phyloP scores from a whole-genome alignment of 2,888 invertebrate species.

The Artemia sinica region DNA sequence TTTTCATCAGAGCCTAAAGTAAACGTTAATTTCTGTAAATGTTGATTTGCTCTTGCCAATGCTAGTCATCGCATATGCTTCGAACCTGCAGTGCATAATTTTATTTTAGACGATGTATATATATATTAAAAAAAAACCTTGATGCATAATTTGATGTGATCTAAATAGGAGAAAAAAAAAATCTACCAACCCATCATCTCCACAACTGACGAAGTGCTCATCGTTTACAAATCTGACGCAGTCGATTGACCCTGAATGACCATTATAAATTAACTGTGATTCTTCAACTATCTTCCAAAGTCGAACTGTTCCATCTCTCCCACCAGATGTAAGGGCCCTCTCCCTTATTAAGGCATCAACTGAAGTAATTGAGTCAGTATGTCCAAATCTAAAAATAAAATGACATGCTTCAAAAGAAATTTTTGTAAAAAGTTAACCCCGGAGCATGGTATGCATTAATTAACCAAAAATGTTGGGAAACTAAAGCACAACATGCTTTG shows the following conservation, averaged over 20 bases:
- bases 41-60: no score
- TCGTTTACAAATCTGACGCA: conserved; percentile 77
- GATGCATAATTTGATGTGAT: conserved; percentile 26
- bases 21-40: no score
- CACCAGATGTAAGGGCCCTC: conserved; percentile 71
- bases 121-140: conserved; percentile 20
- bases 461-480: no score
- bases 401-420: no score
- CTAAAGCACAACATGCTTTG: no score
- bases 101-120: background rate
- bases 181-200: conserved; percentile 59
- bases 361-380: conserved; percentile 64
- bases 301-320: conserved; percentile 63
- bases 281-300: conserved; percentile 96
- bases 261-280: conserved; percentile 84
- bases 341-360: conserved; percentile 75
- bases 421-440: no score
- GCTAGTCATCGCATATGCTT: conserved; percentile 2
- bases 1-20: no score
- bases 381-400: conserved; percentile 46
- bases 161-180: conserved; percentile 15
- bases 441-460: no score
- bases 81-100: background rate
- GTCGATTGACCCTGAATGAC: conserved; percentile 64
- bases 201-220: conserved; percentile 77